Evolutionary conservation across 2,888 invertebrate genomes (phyloP), one percentile per base, ranked within the genome.

Genomic region (Mimachlamys varia): DNA sequence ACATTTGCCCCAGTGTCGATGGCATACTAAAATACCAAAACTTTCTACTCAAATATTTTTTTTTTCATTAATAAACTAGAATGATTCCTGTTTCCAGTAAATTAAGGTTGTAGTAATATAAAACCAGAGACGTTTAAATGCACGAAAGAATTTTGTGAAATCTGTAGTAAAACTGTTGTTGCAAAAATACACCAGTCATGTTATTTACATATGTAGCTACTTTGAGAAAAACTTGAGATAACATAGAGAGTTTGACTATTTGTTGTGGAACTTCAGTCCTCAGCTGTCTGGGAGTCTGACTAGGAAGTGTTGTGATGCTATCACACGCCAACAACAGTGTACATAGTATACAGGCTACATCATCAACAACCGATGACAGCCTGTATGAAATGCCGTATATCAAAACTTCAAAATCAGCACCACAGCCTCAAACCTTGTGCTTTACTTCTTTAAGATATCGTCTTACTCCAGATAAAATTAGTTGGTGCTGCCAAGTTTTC

Each of bases 381-480:
- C 33, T 76, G 33, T 76, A 76, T 76, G 33, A 76, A 7, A 33
- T 27, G 27, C 33, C 33, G 33, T 76, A 76, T 27, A 33, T 76
- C 76, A 76, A 33, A 76, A 27, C 33, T 76, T 27, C 27, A 76
- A 76, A 76, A 76, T 76, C 76, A 76, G 76, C 76, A 76, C 76
- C 76, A 76, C 76, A 2, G 76, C 3, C 33, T 76, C 76, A 76
- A 76, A 76, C 76, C 76, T 76, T 15, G 15, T 76, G 76, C 76
- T 27, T 76, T 27, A 76, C 76, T 76, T 76, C 76, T 76, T 76
- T 76, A 76, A 76, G 76, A 76, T 76, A 76, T 76, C 76, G 33
- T 76, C 76, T 76, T 76, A 76, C 76, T 33, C 15, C 13, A 76
- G 76, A 76, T 76, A 76, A 76, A 76, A 33, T 1, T 33, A 27